A percentile compares a stretch with the other conserved stretches of the same genome.
phyloP scores from a whole-genome alignment of 2,888 invertebrate genomes.

The Cheilosia pagana region DNA sequence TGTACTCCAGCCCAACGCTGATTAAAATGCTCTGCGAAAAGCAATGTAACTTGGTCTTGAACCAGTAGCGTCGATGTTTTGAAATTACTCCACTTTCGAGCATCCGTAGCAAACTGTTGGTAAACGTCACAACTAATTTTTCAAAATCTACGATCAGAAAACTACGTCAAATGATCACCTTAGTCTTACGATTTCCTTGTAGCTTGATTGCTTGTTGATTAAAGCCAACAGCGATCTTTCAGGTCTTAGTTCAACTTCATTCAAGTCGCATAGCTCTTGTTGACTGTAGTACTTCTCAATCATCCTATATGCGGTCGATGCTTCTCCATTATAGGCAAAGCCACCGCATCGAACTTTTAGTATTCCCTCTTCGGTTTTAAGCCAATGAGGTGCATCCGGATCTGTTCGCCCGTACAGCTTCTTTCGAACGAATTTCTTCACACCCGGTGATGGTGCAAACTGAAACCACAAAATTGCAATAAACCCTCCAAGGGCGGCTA shows the following conservation, averaged over 20 bases:
- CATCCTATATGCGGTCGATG: conserved; percentile 77
- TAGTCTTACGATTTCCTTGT: conserved; percentile 78
- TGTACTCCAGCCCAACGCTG: conserved; percentile 81
- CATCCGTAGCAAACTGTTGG: conserved; percentile 76
- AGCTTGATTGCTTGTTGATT: conserved; percentile 79
- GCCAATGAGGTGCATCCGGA: conserved; percentile 76
- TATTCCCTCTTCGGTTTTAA: conserved; percentile 78
- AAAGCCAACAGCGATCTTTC: conserved; percentile 77
- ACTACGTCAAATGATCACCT: conserved; percentile 75
- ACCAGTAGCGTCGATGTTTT: conserved; percentile 79
- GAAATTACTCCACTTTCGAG: conserved; percentile 80
- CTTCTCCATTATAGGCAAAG: conserved; percentile 80
- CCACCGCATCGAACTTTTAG: conserved; percentile 78
- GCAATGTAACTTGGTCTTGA: conserved; percentile 79
- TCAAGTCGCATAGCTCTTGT: conserved; percentile 82
- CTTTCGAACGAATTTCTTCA: conserved; percentile 72
- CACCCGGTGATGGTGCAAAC: conserved; percentile 77
- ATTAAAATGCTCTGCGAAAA: conserved; percentile 79
- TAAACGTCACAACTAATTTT: neutral
- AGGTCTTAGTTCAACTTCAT: conserved; percentile 80
- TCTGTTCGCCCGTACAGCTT: conserved; percentile 37
- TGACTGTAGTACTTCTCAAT: conserved; percentile 80
- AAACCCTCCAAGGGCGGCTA: neutral
- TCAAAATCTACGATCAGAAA: neutral
- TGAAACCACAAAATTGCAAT: conserved; percentile 40